Evolutionary conservation across 2,113 vertebrate species (phyloP), one percentile per base, ranked within the genome.

Genomic region (Illadopsis cleaveri): DNA sequence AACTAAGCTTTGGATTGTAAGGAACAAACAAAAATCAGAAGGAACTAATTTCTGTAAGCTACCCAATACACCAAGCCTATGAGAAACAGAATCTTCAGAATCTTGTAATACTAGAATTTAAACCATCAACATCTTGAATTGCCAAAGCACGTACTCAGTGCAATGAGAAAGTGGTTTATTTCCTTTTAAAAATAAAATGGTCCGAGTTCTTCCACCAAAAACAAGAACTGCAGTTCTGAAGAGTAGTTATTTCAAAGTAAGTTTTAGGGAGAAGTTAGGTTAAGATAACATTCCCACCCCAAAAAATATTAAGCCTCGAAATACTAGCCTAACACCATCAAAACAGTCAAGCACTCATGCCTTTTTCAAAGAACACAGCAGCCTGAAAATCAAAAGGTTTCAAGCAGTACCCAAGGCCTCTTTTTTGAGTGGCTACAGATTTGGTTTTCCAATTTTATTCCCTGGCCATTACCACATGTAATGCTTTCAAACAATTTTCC

Each of bases 211-310:
- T 93, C 93, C 65, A 97, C 44, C 76, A 92, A 95, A 94, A 95
- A 21, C 69, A 97, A 75, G 64, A 94, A 68, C 1, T 23, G 30
- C 44, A 56, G 18, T 62, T 84, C 69, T 91, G 35, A 89, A 54
- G 37, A 77, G 58, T 38, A 62, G 56, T 69, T 62, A 50, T 76
- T 95, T 57, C 72, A 82, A 93, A 93, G 50, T 33, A 83, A 1
- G 14, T 48, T 80, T 20, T 28, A 77, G 57, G 33, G 38, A 86
- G 23, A 94, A 89, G 76, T 65, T 81, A 87, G 83, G 48, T 89
- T 86, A 97, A 84, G 69, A 81, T 64, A 94, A 96, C n/a, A 86
- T 69, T 95, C 72, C 80, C 61, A 96, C 16, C 72, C 60, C 40
- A 84, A 22, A 62, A 80, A 95, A 71, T 61, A 66, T 17, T 58